Evolutionary conservation across 2,888 invertebrate species (phyloP), one percentile per base, ranked within the genome.

Genomic region (Eulithis testata): DNA sequence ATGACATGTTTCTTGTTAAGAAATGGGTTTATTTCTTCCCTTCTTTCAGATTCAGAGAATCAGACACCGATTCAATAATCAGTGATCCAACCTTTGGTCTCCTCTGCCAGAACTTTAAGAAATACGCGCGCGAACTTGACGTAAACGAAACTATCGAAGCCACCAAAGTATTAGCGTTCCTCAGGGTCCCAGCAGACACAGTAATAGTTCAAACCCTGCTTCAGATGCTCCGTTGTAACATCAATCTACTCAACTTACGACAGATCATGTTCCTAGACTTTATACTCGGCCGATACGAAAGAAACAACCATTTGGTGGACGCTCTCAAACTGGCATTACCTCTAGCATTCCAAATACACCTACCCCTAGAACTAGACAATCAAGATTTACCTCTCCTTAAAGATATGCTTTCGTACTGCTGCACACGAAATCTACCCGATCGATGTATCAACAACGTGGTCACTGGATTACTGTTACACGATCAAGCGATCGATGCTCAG

Each of bases 311-410:
- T 63, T 83, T 96, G 31, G 92, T 94, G 0, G 95, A 95, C 44
- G 96, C 96, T 0, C 77, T 96, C 4, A 91, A 90, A 74, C 87
- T 95, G 0, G 96, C 96, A 0, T 75, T 96, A 9, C 96, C 96
- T 0, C 81, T 96, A 37, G 94, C 95, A 0, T 95, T 96, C 77
- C 95, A 96, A 85, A 93, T 94, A 7, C 94, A 95, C 68, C 73
- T 96, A 7, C 89, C 92, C 0, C 72, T 88, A 6, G 95, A 96
- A 80, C 76, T 96, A 27, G 94, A 96, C 69, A 85, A 81, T 9
- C 86, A 93, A 31, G 94, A 95, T 73, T 66, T 94, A 6, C 77
- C 82, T 0, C 79, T 93, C 12, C 77, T 96, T 36, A 84, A 87
- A 9, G 94, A 94, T 31, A 94, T 94, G 85, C 78, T 96, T 6